phyloP scores from a whole-genome alignment of 35 echinoderm and acorn worm species.

The Ophioderma brevispina region DNA sequence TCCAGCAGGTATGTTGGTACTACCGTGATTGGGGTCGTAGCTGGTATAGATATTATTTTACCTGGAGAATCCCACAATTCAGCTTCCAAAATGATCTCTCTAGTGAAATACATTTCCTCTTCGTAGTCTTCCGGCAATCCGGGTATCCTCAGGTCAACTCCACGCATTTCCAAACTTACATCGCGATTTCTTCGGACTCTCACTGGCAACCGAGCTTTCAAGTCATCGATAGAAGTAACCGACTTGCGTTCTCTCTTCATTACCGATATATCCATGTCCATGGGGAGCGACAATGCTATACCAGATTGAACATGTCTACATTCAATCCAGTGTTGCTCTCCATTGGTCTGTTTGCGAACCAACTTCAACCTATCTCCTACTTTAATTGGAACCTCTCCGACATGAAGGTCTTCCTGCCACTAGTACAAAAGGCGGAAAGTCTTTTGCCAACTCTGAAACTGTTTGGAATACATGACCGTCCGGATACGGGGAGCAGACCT shows the following conservation, averaged over 20 bases:
- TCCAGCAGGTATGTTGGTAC: not conserved
- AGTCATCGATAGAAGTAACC: not conserved
- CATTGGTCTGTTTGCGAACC: not conserved
- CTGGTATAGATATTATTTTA: not conserved
- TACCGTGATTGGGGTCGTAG: not conserved
- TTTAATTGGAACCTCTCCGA: not conserved
- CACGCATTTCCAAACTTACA: not conserved
- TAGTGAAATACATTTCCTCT: not conserved
- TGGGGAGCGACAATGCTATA: not conserved
- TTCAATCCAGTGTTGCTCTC: not conserved
- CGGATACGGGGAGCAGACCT: not conserved
- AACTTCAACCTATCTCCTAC: not conserved
- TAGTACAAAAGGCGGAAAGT: not conserved
- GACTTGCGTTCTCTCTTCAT: not conserved
- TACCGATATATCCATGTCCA: not conserved
- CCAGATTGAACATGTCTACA: not conserved
- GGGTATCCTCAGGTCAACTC: not conserved
- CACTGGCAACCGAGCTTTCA: not conserved
- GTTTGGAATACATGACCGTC: not conserved
- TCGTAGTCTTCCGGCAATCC: not conserved
- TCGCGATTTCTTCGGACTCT: not conserved
- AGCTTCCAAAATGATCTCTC: not conserved
- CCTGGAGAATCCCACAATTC: not conserved
- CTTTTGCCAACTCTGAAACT: not conserved
- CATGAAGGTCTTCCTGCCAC: not conserved